phyloP scores from a whole-genome alignment of 2,113 vertebrate genomes.

The Chaetorhynchus papuensis region DNA sequence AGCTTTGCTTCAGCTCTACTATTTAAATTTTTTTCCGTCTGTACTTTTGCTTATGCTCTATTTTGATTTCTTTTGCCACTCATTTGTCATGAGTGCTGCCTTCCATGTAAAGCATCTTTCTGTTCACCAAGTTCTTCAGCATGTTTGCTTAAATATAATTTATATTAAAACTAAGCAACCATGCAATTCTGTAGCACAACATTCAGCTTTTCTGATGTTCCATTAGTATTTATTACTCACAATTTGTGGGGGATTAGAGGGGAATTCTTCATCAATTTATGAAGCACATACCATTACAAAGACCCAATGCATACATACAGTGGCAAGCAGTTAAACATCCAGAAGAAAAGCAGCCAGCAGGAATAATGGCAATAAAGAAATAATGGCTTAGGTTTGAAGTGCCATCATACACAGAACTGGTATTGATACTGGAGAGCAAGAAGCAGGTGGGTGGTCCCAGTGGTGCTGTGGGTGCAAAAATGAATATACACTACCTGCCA shows the following conservation, averaged over 20 bases:
- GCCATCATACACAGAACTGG: not conserved
- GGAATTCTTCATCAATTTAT: not conserved
- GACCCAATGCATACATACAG: not conserved
- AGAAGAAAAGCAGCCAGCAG: not conserved
- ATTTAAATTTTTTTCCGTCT: not conserved
- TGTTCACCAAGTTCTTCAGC: not conserved
- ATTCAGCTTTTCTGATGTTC: not conserved
- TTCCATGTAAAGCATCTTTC: not conserved
- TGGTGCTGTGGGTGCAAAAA: slow-evolving; percentile 53
- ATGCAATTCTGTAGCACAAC: not conserved
- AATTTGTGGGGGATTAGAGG: not conserved
- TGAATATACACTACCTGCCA: slow-evolving; percentile 36
- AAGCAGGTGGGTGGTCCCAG: slow-evolving; percentile 56
- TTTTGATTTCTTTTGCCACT: not conserved
- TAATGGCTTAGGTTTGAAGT: not conserved
- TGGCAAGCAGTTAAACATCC: not conserved
- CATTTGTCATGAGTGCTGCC: not conserved
- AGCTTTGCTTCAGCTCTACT: not conserved
- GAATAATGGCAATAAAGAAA: not conserved
- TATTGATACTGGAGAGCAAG: slow-evolving; percentile 28
- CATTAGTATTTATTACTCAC: not conserved
- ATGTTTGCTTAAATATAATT: not conserved
- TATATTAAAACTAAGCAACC: not conserved
- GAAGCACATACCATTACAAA: not conserved
- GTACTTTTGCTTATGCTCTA: not conserved